Conservation (phyloP, 1,140 invertebrate species). For the Heliothis subflexa region DNA sequence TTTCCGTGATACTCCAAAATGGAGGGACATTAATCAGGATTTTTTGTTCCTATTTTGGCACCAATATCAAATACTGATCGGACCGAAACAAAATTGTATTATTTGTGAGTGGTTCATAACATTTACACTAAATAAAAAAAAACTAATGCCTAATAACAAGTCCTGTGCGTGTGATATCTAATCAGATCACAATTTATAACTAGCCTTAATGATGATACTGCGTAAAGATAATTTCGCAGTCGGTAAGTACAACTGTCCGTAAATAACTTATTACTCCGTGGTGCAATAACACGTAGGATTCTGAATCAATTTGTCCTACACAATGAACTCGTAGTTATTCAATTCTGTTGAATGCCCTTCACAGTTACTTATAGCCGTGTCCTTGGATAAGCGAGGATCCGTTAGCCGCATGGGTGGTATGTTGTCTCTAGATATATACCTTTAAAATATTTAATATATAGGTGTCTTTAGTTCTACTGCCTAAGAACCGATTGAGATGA, state of each 20-base stretch:
- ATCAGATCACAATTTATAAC: too few relatives aligned
- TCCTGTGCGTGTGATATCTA: too few relatives aligned
- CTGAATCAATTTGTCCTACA: slow-evolving; percentile 53
- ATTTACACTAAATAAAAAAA: too few relatives aligned
- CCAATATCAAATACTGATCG: too few relatives aligned
- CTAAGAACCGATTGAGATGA: too few relatives aligned
- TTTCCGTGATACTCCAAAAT: not conserved
- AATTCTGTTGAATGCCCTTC: slow-evolving; percentile 46
- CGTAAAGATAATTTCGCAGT: not conserved
- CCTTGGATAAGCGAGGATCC: slow-evolving; percentile 17
- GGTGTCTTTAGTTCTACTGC: too few relatives aligned
- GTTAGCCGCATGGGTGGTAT: slow-evolving; percentile 5
- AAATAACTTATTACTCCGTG: slow-evolving; percentile 10
- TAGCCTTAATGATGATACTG: not conserved
- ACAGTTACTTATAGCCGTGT: slow-evolving; percentile 20
- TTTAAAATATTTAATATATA: too few relatives aligned
- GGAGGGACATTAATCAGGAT: too few relatives aligned
- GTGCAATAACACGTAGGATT: slow-evolving; percentile 46
- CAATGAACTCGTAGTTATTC: slow-evolving; percentile 47
- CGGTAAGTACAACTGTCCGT: not conserved
- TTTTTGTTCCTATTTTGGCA: too few relatives aligned
- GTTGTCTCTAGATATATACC: not conserved
- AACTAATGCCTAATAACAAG: too few relatives aligned
- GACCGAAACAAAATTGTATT: too few relatives aligned
- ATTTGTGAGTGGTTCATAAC: too few relatives aligned